Percentiles rank a stretch among this genome's conserved stretches.
Conservation (phyloP, 1,140 invertebrate genomes). For the Drosophila sp. region DNA sequence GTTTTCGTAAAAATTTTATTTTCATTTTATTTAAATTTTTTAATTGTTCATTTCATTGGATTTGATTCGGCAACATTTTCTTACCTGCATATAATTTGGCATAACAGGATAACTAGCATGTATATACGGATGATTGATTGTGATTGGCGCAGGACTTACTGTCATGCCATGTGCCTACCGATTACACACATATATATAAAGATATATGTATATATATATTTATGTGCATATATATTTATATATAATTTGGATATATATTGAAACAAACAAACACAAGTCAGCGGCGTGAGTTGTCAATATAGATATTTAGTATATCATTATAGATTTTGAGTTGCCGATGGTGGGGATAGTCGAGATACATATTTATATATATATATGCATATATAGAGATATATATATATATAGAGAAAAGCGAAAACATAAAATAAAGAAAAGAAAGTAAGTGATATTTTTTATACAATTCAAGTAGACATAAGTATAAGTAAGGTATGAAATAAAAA, state of each 20-base stretch:
- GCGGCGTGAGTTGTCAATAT: slow-evolving; percentile 57
- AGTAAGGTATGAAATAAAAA: slow-evolving; percentile 48
- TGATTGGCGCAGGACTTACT: slow-evolving; percentile 83
- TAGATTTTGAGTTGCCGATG: slow-evolving; percentile 39
- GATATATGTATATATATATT: slow-evolving; percentile 48
- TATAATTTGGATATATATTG: slow-evolving; percentile 54
- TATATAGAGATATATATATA: slow-evolving; percentile 70
- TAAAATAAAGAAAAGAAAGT: slow-evolving; percentile 80
- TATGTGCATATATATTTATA: slow-evolving; percentile 58
- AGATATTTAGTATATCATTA: slow-evolving; percentile 53
- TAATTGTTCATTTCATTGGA: slow-evolving; percentile 38
- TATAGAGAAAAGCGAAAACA: slow-evolving; percentile 49
- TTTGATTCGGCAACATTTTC: slow-evolving; percentile 48
- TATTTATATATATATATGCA: slow-evolving; percentile 57
- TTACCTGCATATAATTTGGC: slow-evolving; percentile 83
- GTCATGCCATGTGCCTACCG: slow-evolving; percentile 83
- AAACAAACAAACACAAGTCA: slow-evolving; percentile 69
- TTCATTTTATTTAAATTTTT: slow-evolving; percentile 17
- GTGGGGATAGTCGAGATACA: slow-evolving; percentile 59
- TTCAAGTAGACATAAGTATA: slow-evolving; percentile 47
- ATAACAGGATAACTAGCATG: slow-evolving; percentile 83
- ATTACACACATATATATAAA: slow-evolving; percentile 31
- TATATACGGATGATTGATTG: slow-evolving; percentile 83
- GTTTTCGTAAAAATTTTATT: slow-evolving; percentile 27
- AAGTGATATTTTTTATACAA: slow-evolving; percentile 75